phyloP scores from a whole-genome alignment of 1,140 invertebrate species.

The Alviniconcha marisindica region DNA sequence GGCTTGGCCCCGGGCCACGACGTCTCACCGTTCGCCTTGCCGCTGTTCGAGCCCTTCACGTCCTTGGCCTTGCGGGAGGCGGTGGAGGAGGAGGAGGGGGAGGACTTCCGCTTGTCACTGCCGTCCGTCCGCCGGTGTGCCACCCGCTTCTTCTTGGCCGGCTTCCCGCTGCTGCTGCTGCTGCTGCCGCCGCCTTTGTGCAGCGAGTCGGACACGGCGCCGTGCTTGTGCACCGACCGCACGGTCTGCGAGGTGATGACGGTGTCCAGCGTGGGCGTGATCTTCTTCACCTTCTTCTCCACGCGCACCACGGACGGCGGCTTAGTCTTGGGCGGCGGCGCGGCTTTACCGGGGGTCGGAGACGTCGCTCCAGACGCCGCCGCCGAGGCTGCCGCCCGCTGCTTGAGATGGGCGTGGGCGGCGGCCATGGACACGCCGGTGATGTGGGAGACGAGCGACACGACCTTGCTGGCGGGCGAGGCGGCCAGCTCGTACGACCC shows the following conservation, averaged over 20 bases:
- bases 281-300: slow-evolving; percentile 32
- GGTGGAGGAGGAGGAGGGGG: neutral
- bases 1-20: neutral
- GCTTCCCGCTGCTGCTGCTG: neutral
- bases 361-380: neutral
- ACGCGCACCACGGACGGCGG: neutral
- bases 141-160: slow-evolving; percentile 18
- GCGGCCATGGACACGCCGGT: neutral
- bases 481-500: neutral
- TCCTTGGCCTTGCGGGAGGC: neutral
- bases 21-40: neutral
- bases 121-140: neutral
- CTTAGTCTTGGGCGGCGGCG: slow-evolving; percentile 17
- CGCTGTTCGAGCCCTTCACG: neutral
- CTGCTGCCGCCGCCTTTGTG: neutral
- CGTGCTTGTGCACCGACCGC: neutral
- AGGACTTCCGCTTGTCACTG: slow-evolving; percentile 8
- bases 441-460: slow-evolving; percentile 27
- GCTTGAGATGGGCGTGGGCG: neutral
- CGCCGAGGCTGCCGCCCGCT: neutral
- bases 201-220: neutral
- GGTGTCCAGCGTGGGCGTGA: slow-evolving; percentile 31
- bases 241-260: slow-evolving; percentile 15
- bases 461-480: neutral
- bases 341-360: neutral